phyloP scores from a whole-genome alignment of 2,113 vertebrate genomes.

The Fregata magnificens region DNA sequence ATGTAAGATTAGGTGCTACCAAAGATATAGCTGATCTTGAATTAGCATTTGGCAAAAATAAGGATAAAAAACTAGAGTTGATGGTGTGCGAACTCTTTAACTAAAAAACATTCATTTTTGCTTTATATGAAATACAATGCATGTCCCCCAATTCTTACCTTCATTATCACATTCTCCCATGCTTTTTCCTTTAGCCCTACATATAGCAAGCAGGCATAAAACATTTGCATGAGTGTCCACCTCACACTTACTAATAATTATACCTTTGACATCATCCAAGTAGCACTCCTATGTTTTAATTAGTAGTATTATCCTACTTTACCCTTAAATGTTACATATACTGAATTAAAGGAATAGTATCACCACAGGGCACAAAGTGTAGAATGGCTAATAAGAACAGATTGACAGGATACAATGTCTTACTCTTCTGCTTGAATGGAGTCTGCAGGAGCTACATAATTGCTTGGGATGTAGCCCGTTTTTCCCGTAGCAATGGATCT shows the following conservation, averaged over 20 bases:
- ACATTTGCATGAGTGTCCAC: neutral
- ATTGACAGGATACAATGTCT: conserved; percentile 67
- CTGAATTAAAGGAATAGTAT: neutral
- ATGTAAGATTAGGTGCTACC: neutral
- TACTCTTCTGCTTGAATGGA: conserved; percentile 99
- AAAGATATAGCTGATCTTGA: neutral
- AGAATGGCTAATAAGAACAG: neutral
- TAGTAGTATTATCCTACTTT: neutral
- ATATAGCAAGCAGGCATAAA: neutral
- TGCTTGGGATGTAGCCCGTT: conserved; percentile 98
- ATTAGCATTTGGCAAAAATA: neutral
- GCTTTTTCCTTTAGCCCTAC: neutral
- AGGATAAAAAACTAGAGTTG: neutral
- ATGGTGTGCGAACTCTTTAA: neutral
- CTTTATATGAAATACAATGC: neutral
- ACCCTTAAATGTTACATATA: neutral
- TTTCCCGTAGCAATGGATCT: conserved; percentile 97
- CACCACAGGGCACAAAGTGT: neutral
- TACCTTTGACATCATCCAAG: neutral
- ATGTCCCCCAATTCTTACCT: neutral
- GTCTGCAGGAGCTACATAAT: conserved; percentile 98
- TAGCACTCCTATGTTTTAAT: neutral
- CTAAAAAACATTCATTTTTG: neutral
- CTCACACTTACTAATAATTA: neutral
- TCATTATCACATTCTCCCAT: neutral